Evolutionary conservation across 2,888 invertebrate genomes (phyloP).

Genomic region (Sarcophaga caerulescens): DNA sequence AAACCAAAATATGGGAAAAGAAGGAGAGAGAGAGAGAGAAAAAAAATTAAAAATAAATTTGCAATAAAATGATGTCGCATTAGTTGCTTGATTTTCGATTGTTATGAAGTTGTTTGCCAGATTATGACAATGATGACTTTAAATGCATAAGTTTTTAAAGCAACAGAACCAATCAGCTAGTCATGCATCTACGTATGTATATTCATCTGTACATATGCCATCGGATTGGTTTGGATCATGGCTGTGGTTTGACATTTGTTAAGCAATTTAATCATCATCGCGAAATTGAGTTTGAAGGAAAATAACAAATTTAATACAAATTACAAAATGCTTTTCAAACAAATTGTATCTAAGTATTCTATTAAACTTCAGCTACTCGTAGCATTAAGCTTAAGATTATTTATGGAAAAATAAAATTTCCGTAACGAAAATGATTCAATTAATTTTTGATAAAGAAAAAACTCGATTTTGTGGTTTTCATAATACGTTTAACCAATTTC

Average conservation of each 20-base stretch:
- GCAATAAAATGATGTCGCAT: background rate
- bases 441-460: slow-evolving; percentile 44
- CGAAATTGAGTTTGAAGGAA: background rate
- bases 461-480: slow-evolving; percentile 53
- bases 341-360: slow-evolving; percentile 31
- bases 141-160: background rate
- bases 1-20: background rate
- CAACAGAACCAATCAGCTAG: background rate
- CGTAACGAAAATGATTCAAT: slow-evolving; percentile 63
- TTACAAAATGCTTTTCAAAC: slow-evolving; percentile 50
- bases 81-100: background rate
- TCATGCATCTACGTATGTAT: background rate
- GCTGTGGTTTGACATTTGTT: slow-evolving; percentile 68
- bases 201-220: background rate
- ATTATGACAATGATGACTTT: slow-evolving; percentile 37
- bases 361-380: slow-evolving; percentile 27
- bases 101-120: slow-evolving; percentile 25
- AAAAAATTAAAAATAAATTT: background rate
- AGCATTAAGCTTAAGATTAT: slow-evolving; percentile 27
- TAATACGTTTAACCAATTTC: slow-evolving; percentile 4
- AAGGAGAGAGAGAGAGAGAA: background rate
- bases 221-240: slow-evolving; percentile 54
- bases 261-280: slow-evolving; percentile 53
- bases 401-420: slow-evolving; percentile 40
- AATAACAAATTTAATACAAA: slow-evolving; percentile 50